A percentile compares a stretch with the other conserved stretches of the same genome.
These are phyloP conservation scores for Andrena praecox DNA, from an alignment of 2,888 invertebrate genomes.

Conservation along the genomic window DNA sequence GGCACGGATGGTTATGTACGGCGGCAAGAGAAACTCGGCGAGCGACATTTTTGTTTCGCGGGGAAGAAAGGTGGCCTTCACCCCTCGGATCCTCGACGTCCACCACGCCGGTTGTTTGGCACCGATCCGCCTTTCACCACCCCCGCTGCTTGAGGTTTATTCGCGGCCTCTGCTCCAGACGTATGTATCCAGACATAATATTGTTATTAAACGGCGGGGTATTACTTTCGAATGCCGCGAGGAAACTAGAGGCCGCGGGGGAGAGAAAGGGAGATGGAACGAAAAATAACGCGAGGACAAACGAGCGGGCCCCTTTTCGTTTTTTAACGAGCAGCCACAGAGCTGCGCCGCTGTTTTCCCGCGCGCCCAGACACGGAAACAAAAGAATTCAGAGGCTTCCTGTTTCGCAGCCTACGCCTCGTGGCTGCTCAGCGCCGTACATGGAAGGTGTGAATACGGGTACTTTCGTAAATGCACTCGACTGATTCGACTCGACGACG, in stretches of 20 bases:
- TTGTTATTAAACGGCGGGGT: constrained; percentile 58
- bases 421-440: constrained; percentile 34
- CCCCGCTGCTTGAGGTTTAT: constrained; percentile 12
- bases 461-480: constrained; percentile 67
- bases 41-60: constrained; percentile 59
- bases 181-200: constrained; percentile 57
- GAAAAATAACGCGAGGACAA: constrained; percentile 58
- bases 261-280: constrained; percentile 30
- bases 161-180: constrained; percentile 3
- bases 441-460: constrained; percentile 68
- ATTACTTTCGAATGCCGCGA: constrained; percentile 55
- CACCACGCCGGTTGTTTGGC: constrained; percentile 35
- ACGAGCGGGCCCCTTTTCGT: constrained; percentile 50
- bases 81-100: constrained; percentile 47
- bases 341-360: constrained; percentile 22
- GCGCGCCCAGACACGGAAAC: constrained; percentile 48
- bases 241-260: constrained; percentile 22
- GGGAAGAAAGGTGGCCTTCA: constrained; percentile 42
- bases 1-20: constrained; percentile 23
- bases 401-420: constrained; percentile 45
- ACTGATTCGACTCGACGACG: constrained; percentile 28
- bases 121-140: constrained; percentile 7
- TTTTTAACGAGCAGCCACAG: constrained; percentile 53
- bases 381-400: constrained; percentile 61
- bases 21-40: constrained; percentile 33